Conservation (phyloP, 2,888 invertebrate genomes). For the Apodemia mormo region DNA sequence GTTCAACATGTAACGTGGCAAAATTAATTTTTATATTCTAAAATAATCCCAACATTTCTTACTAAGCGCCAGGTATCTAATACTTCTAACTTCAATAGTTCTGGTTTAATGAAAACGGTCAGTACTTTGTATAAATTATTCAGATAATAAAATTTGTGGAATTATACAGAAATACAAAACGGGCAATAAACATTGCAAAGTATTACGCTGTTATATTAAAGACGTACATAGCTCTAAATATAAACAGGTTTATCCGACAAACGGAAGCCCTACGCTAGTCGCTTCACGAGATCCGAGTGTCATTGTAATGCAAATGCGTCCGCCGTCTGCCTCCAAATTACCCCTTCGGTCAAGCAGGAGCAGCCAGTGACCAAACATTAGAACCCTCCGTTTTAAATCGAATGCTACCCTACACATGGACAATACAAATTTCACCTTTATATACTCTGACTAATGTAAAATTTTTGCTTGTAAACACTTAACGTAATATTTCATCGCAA, state of each 20-base stretch:
- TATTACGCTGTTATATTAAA: conserved; percentile 10
- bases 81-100: background rate
- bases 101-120: conserved; percentile 17
- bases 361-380: conserved; percentile 69
- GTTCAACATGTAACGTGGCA: too few species aligned
- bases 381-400: conserved; percentile 74
- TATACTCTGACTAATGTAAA: conserved; percentile 42
- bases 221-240: conserved; percentile 25
- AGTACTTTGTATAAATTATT: conserved; percentile 3
- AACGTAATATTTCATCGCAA: conserved; percentile 69
- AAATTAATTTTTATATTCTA: too few species aligned
- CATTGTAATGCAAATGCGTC: conserved; percentile 79
- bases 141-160: conserved; percentile 15
- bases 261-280: conserved; percentile 61
- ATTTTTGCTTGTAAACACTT: conserved; percentile 42
- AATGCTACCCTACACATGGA: conserved; percentile 43
- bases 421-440: conserved; percentile 54
- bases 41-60: too few species aligned
- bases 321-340: conserved; percentile 80
- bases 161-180: conserved; percentile 14
- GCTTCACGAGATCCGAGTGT: conserved; percentile 61
- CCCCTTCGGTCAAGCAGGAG: conserved; percentile 76
- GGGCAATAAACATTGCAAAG: conserved; percentile 10
- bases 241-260: conserved; percentile 62
- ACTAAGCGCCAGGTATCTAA: background rate